Evolutionary conservation across 2,113 vertebrate species (phyloP), one percentile per base, ranked within the genome.

Genomic region (Tichodroma muraria): DNA sequence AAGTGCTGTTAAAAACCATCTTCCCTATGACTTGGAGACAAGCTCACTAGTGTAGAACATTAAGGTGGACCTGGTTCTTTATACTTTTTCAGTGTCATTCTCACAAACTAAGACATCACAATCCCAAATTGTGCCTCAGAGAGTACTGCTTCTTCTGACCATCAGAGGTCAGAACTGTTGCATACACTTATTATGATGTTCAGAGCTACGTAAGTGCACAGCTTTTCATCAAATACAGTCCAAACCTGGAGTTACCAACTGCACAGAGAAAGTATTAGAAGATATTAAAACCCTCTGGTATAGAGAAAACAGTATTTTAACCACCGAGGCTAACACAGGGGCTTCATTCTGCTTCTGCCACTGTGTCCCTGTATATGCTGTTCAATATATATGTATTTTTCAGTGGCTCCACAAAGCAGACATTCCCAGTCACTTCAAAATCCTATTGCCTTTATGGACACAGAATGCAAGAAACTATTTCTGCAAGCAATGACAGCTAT

Each of bases 121-220:
- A 10, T 30, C 35, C 35, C 60, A n/a, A 22, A n/a, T 56, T 57
- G 23, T 28, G 47, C 45, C 60, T 71, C 25, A 30, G 56, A 81
- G 31, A 83, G 57, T 31, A 61, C 12, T 75, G 35, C 68, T 88
- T 64, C 30, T 70, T 50, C 85, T 81, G 61, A 75, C 94, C 95
- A 47, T 88, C 52, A 91, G 96, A 95, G 93, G 85, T 95, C 95
- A 93, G 93, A 68, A 73, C 65, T 80, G 85, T 16, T 86, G 42
- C 93, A 61, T 2, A n/a, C 1, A 2, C 38, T 37, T 70, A 25
- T 35, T 23, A 53, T 0, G 1, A 28, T 35, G 33, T 1, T 33
- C 63, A 31, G 45, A 35, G 4, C 16, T 61, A 15, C 1, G 2
- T 18, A 47, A 65, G 16, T 31, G 30, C 12, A 37, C 0, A 1